phyloP scores from a whole-genome alignment of 2,888 invertebrate species.

The Sinodicranocentrus sp. region DNA sequence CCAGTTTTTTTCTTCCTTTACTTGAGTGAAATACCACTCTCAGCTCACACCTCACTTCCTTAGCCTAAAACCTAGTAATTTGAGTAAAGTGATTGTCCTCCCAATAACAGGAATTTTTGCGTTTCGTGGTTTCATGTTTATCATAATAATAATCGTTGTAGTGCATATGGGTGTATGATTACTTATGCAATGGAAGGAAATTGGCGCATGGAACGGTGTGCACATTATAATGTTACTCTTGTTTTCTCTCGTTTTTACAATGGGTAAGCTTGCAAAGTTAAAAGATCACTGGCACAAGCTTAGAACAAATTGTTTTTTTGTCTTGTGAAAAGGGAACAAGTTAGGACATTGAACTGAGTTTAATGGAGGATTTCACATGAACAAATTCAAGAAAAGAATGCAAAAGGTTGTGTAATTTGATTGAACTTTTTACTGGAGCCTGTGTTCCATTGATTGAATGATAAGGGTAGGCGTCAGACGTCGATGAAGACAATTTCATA shows the following conservation, averaged over 20 bases:
- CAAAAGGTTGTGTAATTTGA: too few species aligned
- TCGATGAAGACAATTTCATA: too few species aligned
- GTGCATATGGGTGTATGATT: constrained; percentile 39
- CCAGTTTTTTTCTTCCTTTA: constrained; percentile 50
- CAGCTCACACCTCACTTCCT: constrained; percentile 64
- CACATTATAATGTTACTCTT: not conserved
- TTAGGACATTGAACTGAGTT: too few species aligned
- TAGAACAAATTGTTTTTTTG: too few species aligned
- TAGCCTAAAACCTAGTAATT: constrained; percentile 59
- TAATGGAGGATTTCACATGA: too few species aligned
- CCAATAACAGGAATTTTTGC: constrained; percentile 66
- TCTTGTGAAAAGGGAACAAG: too few species aligned
- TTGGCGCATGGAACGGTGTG: constrained; percentile 24
- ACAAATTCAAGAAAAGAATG: too few species aligned
- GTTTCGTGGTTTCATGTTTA: constrained; percentile 64
- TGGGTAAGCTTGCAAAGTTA: not conserved
- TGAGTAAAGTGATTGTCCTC: constrained; percentile 67
- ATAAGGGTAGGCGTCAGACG: too few species aligned
- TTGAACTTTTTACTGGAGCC: too few species aligned
- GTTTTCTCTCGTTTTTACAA: constrained; percentile 12
- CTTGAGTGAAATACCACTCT: constrained; percentile 36
- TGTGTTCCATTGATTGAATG: too few species aligned
- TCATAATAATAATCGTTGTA: constrained; percentile 60
- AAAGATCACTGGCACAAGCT: not conserved
- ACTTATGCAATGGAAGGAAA: constrained; percentile 50